Evolutionary conservation across 2,797 vertebrate species (phyloP), one percentile per base, ranked within the genome.

Genomic region (Rhinoraja longicauda): DNA sequence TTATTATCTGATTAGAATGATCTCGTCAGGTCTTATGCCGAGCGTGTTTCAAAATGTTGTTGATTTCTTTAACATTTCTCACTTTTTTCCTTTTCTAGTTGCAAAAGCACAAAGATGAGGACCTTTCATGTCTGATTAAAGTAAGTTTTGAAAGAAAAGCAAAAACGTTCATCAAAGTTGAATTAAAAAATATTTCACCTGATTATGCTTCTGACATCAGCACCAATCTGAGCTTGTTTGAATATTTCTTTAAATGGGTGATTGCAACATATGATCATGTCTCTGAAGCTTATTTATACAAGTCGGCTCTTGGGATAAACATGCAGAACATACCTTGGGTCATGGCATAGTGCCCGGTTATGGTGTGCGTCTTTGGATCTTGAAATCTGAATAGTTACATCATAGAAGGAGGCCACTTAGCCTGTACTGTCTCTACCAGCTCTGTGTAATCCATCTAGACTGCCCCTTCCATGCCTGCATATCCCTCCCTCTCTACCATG

Each of bases 91-190:
- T 24, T 93, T 94, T 94, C 86, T 95, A 99, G 98, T 97, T 99
- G 94, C 98, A 99, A 95, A 98, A 98, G 94, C 98, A 99, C 96
- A 99, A 98, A 95, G 98, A 99, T 95, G 99, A 99, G 73, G 99
- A 99, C 95, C 98, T 99, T 21, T 99, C 99, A 88, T 99, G 98
- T 94, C 97, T 99, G 95, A 98, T 98, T 86, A 98, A 97, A 98
- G 99, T 99, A 96, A 90, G 96, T 93, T 92, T 73, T 53, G 53
- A 88, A 88, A n/a, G 59, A 88, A 88, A 36, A 88, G 21, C 32
- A 21, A 32, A 7, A 15, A 32, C 29, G 67, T 64, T 36, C 17
- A 36, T 32, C 36, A 19, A 86, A 67, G n/a, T 19, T 64, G 4
- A 88, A 62, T 82, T 84, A 59, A 84, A 2, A 88, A 88, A 88